Evolutionary conservation across 2,113 vertebrate species (phyloP), one percentile per base, ranked within the genome.

Genomic region (Irena cyanogastra): DNA sequence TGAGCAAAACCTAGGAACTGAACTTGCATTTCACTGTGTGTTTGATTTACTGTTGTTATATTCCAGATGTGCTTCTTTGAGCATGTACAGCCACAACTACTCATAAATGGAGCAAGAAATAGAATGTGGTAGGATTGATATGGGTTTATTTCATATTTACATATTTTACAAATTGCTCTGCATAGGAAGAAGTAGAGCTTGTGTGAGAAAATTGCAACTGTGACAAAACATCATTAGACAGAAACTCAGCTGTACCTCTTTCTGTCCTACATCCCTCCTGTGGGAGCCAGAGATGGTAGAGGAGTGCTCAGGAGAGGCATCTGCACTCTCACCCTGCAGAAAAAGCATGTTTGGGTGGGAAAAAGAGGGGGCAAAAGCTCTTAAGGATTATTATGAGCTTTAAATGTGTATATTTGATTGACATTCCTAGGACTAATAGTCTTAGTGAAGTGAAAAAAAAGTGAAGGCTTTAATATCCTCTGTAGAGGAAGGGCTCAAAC

Each of bases 91-190:
- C 56, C 81, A 69, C 54, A 65, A 16, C 60, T 66, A 30, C 47
- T 52, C 41, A 23, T 39, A 91, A 92, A 56, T 5, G 70, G 49
- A 74, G 37, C 52, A 70, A 64, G n/a, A 78, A 87, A 44, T 61
- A 42, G 56, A 91, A n/a, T 8, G 4, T 3, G 18, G 23, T 9
- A 3, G 7, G 7, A 13, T 33, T 37, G 26, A 3, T 13, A 1
- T 0, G 19, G 37, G 24, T 75, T 77, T 66, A 6, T 21, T 50
- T 1, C 3, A 1, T 7, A 5, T 81, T 87, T 59, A 6, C 17
- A 11, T 59, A 37, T 59, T 37, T 59, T 26, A 17, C 23, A 18
- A 18, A 60, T 27, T 60, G 23, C 23, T 66, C 20, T 37, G 59
- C 37, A 5, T 3, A 21, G 56, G 37, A 65, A 26, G 54, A 47